Evolutionary conservation across 1,140 invertebrate species (phyloP), one percentile per base, ranked within the genome.

Genomic region (Bombus pyrosoma): DNA sequence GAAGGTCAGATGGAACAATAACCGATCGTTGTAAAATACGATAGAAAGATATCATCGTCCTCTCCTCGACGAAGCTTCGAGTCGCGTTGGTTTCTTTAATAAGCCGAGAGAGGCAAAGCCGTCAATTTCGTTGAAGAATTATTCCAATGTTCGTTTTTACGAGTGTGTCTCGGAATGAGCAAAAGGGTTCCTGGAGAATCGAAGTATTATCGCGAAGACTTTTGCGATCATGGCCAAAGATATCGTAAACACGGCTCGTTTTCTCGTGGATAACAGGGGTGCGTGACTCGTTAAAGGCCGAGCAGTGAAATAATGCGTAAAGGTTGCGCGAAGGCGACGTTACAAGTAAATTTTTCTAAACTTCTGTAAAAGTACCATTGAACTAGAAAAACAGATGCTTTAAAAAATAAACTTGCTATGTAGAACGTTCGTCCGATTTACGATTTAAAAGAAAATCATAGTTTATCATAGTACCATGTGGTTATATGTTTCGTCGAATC

Each of bases 1-100:
- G 72, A 69, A 84, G 53, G 89, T 89, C 82, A 78, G 79, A 85
- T 89, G 74, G 81, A 89, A 81, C 71, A 81, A 90, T 89, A 90
- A 83, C 80, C 81, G 62, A 89, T 84, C 73, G 47, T 80, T 85
- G 69, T 81, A 57, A 80, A 90, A 89, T 80, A 87, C 86, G 73
- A 41, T 62, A 68, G n/a, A 13, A 8, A n/a, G 84, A 86, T 71
- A 88, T 74, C 64, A 25, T 10, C 10, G 43, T 47, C 43, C 5
- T 47, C 18, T 6, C 6, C 4, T 12, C 2, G 6, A 37, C 5
- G n/a, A 57, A 73, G 47, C 28, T 73, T 86, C 69, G 74, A 83
- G 53, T 43, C 71, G 69, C 76, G 69, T 73, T 86, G n/a, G 39
- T 74, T 66, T 41, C 76, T 37, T 47, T 75, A 75, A 82, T 75